Base-by-base conservation (phyloP, 2,888 invertebrate genomes). In the Calameuta filiformis region DNA sequence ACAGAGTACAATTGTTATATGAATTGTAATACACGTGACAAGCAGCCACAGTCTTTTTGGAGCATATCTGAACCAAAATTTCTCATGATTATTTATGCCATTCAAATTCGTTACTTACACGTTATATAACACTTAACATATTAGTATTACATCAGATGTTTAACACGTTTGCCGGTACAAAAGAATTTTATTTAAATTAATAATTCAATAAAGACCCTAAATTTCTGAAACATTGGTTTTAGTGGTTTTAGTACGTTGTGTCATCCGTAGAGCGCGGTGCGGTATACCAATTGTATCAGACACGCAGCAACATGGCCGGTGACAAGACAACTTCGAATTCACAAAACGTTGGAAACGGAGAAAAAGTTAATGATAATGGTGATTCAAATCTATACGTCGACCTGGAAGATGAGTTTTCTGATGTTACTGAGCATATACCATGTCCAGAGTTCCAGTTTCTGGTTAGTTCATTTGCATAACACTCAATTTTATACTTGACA, bases 391-490 rank as follows among this genome's bases (percentile, higher is more conserved):
- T 87, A 34, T 87, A 87, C 79, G 81, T 86, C 4, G 85, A 85
- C 75, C 75, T 86, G n/a, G 89, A 89, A 69, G 87, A 89, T 33
- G 89, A 87, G 9, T 83, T 84, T 75, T 78, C 80, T 6, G 86
- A 88, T n/a, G 78, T 80, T 1, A 75, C 84, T 30, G 87, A 89
- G 74, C 84, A 85, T 69, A 79, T 86, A 12, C 83, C 87, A 9
- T 87, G 86, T 75, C 86, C 88, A 0, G 89, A 90, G 80, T 90
- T 90, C 83, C 85, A 89, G 79, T 90, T 90, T 77, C 80, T 87
- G 76, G 90, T 87, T 82, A 89, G 87, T 83, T 69, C 37, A 2
- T 9, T n/a, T 31, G 4, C 12, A 71, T 34, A 31, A 31, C 23
- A 69, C 11, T 69, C 33, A 71, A 31, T 12, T 71, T 71, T 33